Conservation (phyloP, 2,888 invertebrate genomes). For the Sympetrum striolatum region DNA sequence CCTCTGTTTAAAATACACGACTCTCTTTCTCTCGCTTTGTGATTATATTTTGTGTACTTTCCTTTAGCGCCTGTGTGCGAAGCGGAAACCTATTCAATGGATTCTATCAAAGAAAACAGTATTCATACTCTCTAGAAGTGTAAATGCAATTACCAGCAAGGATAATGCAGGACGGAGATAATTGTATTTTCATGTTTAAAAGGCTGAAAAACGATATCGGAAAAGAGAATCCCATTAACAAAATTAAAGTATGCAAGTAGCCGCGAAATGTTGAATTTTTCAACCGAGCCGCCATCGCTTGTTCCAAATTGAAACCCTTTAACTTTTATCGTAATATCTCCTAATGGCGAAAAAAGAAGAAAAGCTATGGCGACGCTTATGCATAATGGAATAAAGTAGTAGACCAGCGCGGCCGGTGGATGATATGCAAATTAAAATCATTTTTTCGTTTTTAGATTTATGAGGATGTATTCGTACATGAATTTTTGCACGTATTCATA, state of each 20-base stretch:
- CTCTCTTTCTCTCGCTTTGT: neutral
- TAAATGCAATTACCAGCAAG: neutral
- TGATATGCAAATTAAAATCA: too few species aligned
- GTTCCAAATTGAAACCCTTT: neutral
- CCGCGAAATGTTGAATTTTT: constrained; percentile 23
- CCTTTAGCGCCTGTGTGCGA: too few species aligned
- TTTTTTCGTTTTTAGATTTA: neutral
- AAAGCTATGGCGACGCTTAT: too few species aligned
- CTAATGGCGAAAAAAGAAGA: neutral
- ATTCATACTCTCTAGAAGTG: too few species aligned
- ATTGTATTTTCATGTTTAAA: constrained; percentile 18
- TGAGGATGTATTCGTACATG: neutral
- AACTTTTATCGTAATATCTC: neutral
- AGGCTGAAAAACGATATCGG: neutral
- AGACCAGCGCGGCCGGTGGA: too few species aligned
- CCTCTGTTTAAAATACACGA: neutral
- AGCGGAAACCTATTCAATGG: too few species aligned
- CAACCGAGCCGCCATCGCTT: neutral
- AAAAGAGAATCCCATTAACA: constrained; percentile 1
- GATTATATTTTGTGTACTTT: neutral
- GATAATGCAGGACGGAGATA: constrained; percentile 19
- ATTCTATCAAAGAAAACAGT: too few species aligned
- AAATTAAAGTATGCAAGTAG: constrained; percentile 2
- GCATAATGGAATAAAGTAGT: too few species aligned
- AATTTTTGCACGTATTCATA: neutral